Evolutionary conservation across 2,113 vertebrate genomes (phyloP).

Genomic region (Alosa alosa): DNA sequence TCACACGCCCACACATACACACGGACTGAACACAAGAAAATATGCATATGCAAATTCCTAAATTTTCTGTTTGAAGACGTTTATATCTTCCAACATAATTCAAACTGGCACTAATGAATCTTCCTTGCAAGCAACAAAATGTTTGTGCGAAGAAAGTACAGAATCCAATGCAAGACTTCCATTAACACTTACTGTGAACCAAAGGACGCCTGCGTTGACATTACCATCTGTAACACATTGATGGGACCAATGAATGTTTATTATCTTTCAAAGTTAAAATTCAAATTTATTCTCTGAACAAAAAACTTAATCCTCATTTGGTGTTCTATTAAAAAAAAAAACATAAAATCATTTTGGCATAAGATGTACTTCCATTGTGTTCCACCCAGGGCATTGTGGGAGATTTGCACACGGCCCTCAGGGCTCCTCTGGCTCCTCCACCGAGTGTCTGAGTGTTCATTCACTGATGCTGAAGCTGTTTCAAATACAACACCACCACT

Average conservation of each 20-base stretch:
- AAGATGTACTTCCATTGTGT: not conserved
- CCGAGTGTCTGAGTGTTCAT: not conserved
- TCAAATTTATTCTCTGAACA: not conserved
- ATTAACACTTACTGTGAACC: not conserved
- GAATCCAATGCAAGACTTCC: too few species aligned
- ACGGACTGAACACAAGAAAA: not conserved
- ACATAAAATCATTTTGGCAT: not conserved
- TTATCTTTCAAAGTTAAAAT: too few species aligned
- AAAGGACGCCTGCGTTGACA: not conserved
- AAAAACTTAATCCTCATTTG: not conserved
- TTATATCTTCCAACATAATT: not conserved
- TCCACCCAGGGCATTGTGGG: not conserved
- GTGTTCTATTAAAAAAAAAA: not conserved
- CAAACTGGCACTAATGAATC: not conserved
- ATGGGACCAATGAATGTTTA: not conserved
- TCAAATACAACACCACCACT: not conserved
- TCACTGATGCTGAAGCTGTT: not conserved
- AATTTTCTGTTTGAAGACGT: not conserved
- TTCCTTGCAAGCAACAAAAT: not conserved
- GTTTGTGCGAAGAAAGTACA: not conserved
- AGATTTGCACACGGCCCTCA: not conserved
- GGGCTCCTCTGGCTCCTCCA: not conserved
- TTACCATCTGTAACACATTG: not conserved
- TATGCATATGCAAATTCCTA: not conserved
- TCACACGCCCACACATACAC: not conserved